Conservation (phyloP, 2,797 vertebrate species). For the Pampus argenteus region DNA sequence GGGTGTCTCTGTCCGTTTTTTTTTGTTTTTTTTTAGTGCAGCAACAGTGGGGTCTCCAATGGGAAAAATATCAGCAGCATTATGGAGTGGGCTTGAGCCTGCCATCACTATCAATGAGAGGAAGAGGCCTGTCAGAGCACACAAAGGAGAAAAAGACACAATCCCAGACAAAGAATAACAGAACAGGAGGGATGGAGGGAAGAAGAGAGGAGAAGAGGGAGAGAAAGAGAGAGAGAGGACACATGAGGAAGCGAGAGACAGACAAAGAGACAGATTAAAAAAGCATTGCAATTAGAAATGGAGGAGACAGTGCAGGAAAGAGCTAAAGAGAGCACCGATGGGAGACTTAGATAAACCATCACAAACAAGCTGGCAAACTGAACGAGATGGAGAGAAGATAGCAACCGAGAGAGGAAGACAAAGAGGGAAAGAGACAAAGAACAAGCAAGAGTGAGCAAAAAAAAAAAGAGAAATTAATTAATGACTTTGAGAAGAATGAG, state of each 20-base stretch:
- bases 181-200: slow-evolving; percentile 57
- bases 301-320: slow-evolving; percentile 46
- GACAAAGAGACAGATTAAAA: slow-evolving; percentile 65
- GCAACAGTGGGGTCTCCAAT: slow-evolving; percentile 80
- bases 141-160: slow-evolving; percentile 78
- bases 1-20: slow-evolving; percentile 62
- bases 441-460: slow-evolving; percentile 53
- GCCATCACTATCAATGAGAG: slow-evolving; percentile 83
- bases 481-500: slow-evolving; percentile 54
- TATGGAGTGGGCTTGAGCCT: slow-evolving; percentile 79
- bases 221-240: slow-evolving; percentile 41
- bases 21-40: slow-evolving; percentile 46
- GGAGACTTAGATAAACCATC: slow-evolving; percentile 61
- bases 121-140: slow-evolving; percentile 80
- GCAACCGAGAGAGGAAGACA: slow-evolving; percentile 42
- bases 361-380: slow-evolving; percentile 52
- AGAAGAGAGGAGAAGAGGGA: slow-evolving; percentile 38
- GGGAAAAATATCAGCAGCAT: slow-evolving; percentile 81
- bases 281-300: slow-evolving; percentile 65
- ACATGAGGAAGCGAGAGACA: slow-evolving; percentile 35
- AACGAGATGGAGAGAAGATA: slow-evolving; percentile 67
- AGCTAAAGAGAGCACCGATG: slow-evolving; percentile 54
- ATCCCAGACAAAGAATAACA: slow-evolving; percentile 62
- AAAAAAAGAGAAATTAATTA: slow-evolving; percentile 73
- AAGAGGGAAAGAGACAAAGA: slow-evolving; percentile 60